Evolutionary conservation across 2,113 vertebrate species (phyloP).

Genomic region (Chamaea fasciata): DNA sequence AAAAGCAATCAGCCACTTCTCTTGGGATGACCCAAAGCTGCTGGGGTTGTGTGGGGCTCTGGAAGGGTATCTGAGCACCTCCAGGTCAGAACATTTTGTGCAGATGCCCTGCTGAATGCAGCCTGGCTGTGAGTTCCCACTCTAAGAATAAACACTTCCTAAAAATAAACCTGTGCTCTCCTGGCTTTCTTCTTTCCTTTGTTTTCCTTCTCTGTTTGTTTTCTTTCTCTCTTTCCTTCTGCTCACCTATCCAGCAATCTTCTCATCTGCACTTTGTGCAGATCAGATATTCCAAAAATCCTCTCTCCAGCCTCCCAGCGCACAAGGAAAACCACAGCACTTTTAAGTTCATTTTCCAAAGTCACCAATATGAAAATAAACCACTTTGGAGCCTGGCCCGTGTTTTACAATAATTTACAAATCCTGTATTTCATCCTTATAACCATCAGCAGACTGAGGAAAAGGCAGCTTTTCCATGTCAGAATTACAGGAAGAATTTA

Average conservation of each 20-base stretch:
- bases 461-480: not conserved
- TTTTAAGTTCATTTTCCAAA: not conserved
- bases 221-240: not conserved
- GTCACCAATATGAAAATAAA: not conserved
- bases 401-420: not conserved
- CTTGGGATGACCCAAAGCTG: not conserved
- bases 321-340: not conserved
- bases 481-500: not conserved
- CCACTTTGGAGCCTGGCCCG: not conserved
- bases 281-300: not conserved
- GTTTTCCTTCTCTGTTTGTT: not conserved
- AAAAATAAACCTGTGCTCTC: constrained; percentile 30
- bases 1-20: not conserved
- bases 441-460: not conserved
- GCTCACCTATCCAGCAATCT: not conserved
- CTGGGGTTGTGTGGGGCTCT: not conserved
- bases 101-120: not conserved
- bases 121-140: not conserved
- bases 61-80: not conserved
- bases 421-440: not conserved
- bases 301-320: not conserved
- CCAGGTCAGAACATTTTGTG: not conserved
- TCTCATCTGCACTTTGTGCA: fast-evolving
- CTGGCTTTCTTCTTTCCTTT: not conserved
- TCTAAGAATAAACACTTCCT: constrained; percentile 32